Evolutionary conservation across 2,888 invertebrate genomes (phyloP), one percentile per base, ranked within the genome.

Genomic region (Piscicola geometra): DNA sequence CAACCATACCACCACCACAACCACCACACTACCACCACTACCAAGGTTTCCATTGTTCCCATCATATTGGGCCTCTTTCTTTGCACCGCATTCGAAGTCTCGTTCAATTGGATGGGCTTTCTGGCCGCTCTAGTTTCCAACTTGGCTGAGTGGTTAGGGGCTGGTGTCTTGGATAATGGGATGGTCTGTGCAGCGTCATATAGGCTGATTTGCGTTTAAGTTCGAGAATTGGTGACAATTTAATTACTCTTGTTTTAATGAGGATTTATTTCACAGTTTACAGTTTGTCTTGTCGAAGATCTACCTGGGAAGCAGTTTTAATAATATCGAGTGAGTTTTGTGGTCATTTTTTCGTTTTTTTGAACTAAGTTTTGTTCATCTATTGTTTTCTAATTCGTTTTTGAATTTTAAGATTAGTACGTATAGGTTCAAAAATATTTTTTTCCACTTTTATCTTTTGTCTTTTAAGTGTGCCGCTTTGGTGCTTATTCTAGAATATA

Each of bases 241-340:
- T 12, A 25, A 28, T 60, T 60, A n/a, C 21, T 30, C 32, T 18
- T 5, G 1, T 68, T 28, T 21, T 21, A 1, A 30, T 21, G 32
- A 15, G 2, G 28, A 70, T 33, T 71, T 64, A 41, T 70, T 72
- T 68, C 86, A 78, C 83, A 88, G 91, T 86, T 86, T 91, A 82
- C 91, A 91, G 84, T 91, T 91, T 86, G 91, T 91, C 71, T 91
- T 90, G 84, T 91, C 91, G 1, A 91, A 91, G 86, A 89, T 90
- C 89, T 86, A 91, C 70, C 90, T 91, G 78, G 90, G 90, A 83
- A 90, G 90, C 69, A 90, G 90, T 82, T 89, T 89, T 82, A 90
- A 90, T 82, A 90, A 89, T 85, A 91, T 90, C 81, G 90, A 90
- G 91, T 91, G 87, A 88, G 89, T 88, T n/a, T n/a, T n/a, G n/a